Conservation (phyloP, 2,888 invertebrate species). For the Limenitis camilla region DNA sequence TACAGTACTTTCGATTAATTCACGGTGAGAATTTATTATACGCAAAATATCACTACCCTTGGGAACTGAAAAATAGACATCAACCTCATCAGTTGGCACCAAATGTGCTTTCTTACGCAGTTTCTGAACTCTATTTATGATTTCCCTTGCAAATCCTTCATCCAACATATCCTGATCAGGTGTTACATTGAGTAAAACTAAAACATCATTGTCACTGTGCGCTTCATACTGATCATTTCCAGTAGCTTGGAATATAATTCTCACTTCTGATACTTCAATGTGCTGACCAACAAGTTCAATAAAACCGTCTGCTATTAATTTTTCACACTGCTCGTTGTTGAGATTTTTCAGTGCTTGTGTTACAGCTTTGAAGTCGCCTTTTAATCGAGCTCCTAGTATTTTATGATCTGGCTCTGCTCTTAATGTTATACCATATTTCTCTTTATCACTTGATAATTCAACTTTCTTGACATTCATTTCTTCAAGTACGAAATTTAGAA, state of each 20-base stretch:
- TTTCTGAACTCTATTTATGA: constrained; percentile 97
- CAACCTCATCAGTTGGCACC: constrained; percentile 92
- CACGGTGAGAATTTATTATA: constrained; percentile 80
- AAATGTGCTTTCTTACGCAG: constrained; percentile 95
- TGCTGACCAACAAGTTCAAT: constrained; percentile 84
- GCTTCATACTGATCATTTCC: constrained; percentile 87
- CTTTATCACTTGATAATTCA: constrained; percentile 90
- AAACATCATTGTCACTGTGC: constrained; percentile 90
- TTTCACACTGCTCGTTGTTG: constrained; percentile 85
- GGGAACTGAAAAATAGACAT: constrained; percentile 82
- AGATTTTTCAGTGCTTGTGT: constrained; percentile 86
- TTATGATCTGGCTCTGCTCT: constrained; percentile 97
- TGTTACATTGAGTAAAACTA: constrained; percentile 91
- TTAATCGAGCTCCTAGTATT: constrained; percentile 88
- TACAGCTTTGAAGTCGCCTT: constrained; percentile 92
- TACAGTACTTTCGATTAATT: constrained; percentile 87
- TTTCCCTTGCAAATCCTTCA: constrained; percentile 96
- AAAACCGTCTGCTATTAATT: constrained; percentile 80
- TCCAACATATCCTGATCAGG: constrained; percentile 93
- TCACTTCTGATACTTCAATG: constrained; percentile 84
- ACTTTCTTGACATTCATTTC: constrained; percentile 94
- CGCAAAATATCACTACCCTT: constrained; percentile 77
- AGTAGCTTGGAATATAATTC: constrained; percentile 85
- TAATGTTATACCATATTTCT: constrained; percentile 91
- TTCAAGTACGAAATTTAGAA: constrained; percentile 90